These are phyloP conservation scores for Tragulus kanchil DNA, from an alignment of 2,113 vertebrate species.

Conservation along the genomic window DNA sequence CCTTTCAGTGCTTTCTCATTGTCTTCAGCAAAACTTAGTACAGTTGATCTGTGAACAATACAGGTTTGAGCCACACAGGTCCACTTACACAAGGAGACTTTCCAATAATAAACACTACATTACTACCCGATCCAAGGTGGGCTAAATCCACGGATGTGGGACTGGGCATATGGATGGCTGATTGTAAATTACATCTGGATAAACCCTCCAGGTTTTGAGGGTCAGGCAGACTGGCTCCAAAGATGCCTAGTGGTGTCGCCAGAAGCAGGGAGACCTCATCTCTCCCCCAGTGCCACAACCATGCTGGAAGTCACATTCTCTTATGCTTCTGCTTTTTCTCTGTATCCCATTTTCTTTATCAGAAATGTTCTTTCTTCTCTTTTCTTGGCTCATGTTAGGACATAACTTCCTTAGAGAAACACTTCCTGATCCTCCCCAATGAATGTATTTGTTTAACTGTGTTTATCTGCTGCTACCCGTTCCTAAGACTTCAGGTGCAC, in stretches of 20 bases:
- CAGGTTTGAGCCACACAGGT: not conserved
- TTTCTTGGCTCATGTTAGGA: not conserved
- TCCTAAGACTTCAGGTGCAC: accelerated
- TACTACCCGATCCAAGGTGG: not conserved
- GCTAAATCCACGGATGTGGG: not conserved
- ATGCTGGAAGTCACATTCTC: not conserved
- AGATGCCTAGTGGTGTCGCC: not conserved
- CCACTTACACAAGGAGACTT: not conserved
- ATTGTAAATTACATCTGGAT: accelerated
- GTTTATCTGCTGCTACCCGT: not conserved
- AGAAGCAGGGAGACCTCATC: accelerated
- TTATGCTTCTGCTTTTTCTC: not conserved
- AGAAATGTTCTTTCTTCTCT: not conserved
- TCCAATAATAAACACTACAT: not conserved
- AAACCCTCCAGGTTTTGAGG: not conserved
- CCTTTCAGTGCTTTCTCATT: not conserved
- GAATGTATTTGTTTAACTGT: not conserved
- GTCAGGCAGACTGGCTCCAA: not conserved
- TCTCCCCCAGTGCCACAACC: not conserved
- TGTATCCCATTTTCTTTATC: not conserved
- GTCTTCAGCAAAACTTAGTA: not conserved
- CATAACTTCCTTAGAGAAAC: not conserved
- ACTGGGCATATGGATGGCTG: not conserved
- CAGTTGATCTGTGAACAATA: not conserved
- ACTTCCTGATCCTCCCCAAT: not conserved